Percentiles rank a stretch among this genome's conserved stretches.
These are phyloP conservation scores for Spea bombifrons DNA, from an alignment of 2,113 vertebrate genomes.

Conservation along the genomic window DNA sequence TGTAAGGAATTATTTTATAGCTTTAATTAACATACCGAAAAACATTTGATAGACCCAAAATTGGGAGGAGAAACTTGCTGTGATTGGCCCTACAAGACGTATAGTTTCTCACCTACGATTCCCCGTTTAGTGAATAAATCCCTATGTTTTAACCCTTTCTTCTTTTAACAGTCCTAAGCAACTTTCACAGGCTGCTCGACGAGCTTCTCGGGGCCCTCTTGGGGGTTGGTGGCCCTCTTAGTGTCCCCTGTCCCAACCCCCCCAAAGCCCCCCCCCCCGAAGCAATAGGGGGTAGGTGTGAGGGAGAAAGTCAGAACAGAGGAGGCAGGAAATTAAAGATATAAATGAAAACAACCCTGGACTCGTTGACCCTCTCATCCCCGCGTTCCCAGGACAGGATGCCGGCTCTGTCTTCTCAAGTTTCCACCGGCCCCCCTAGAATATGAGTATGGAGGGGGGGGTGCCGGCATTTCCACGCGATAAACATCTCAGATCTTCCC, in stretches of 20 bases:
- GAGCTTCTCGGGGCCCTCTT: too few species aligned
- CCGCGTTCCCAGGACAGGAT: conserved; percentile 73
- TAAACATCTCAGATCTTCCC: conserved; percentile 9
- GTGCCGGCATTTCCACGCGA: conserved; percentile 11
- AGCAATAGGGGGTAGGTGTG: conserved; percentile 73
- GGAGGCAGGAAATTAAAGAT: conserved; percentile 96
- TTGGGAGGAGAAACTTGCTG: too few species aligned
- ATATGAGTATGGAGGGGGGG: not conserved
- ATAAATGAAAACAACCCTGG: conserved; percentile 89
- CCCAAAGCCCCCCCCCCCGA: conserved; percentile 48
- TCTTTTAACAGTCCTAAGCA: too few species aligned
- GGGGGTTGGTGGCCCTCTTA: not conserved
- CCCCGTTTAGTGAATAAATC: too few species aligned
- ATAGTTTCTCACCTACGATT: too few species aligned
- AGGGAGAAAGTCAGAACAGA: conserved; percentile 78
- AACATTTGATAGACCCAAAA: too few species aligned
- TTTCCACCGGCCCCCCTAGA: conserved; percentile 58
- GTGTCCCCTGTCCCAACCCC: not conserved
- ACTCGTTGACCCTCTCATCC: conserved; percentile 78
- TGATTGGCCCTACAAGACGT: too few species aligned
- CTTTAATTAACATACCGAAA: too few species aligned
- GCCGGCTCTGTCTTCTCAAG: conserved; percentile 73
- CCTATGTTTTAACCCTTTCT: too few species aligned
- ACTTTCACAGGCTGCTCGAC: too few species aligned
- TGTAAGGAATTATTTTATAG: too few species aligned